Evolutionary conservation across 2,888 invertebrate species (phyloP).

Genomic region (Archaeoteleia sp.): DNA sequence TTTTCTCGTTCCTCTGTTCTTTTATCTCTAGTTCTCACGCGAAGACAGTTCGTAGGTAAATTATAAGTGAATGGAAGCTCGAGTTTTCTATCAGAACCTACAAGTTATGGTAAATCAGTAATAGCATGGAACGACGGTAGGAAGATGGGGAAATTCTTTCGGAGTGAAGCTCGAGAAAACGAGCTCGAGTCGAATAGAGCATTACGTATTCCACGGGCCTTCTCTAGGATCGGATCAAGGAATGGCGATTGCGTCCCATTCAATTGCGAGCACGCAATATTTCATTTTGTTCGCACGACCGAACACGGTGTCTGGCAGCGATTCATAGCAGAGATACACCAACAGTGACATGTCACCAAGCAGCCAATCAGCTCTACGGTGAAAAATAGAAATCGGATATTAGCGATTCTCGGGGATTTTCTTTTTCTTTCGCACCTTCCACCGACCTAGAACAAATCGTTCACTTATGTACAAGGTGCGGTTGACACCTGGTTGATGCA

Average conservation of each 20-base stretch:
- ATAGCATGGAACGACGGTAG: not conserved
- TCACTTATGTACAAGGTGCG: not conserved
- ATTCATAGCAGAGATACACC: slow-evolving; percentile 38
- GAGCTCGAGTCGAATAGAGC: slow-evolving; percentile 5
- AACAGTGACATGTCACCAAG: slow-evolving; percentile 21
- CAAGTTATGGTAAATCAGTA: not conserved
- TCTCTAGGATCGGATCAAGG: slow-evolving; percentile 15
- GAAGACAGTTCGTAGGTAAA: too few species aligned
- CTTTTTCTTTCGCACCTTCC: slow-evolving; percentile 10
- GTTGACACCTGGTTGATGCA: too few species aligned
- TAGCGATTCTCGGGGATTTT: slow-evolving; percentile 2
- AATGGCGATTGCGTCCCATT: slow-evolving; percentile 52
- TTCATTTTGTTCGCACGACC: slow-evolving; percentile 54
- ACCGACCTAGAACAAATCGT: slow-evolving; percentile 6
- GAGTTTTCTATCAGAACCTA: not conserved
- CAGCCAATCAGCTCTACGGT: slow-evolving; percentile 22
- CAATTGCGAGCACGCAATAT: slow-evolving; percentile 35
- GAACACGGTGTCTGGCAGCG: slow-evolving; percentile 27
- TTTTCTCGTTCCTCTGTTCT: too few species aligned
- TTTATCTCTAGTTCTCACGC: too few species aligned
- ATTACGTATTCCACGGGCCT: slow-evolving; percentile 31
- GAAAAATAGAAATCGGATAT: slow-evolving; percentile 2
- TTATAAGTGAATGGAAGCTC: too few species aligned
- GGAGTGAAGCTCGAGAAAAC: not conserved
- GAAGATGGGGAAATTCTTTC: slow-evolving; percentile 6